These are phyloP conservation scores for Drosophila punjabiensis DNA, from an alignment of 1,140 invertebrate species.

Conservation along the genomic window DNA sequence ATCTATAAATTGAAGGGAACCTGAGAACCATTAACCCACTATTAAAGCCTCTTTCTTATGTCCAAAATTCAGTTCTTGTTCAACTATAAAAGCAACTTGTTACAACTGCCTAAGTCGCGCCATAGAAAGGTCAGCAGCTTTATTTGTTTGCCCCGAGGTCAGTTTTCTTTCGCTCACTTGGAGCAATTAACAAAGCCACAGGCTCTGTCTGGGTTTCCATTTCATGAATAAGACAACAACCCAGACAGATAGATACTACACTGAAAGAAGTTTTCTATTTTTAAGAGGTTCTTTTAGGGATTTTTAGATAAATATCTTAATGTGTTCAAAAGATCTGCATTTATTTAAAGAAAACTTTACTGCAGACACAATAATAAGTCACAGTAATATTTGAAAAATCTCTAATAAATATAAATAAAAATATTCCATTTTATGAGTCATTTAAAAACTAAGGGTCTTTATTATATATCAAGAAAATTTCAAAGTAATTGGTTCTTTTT, in stretches of 20 bases:
- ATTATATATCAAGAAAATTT: too few relatives aligned
- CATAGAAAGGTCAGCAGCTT: slow-evolving; percentile 28
- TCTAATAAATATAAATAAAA: too few relatives aligned
- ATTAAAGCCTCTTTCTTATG: not conserved
- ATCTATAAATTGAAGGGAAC: not conserved
- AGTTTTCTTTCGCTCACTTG: slow-evolving; percentile 18
- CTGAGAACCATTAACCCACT: not conserved
- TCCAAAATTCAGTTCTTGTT: slow-evolving; percentile 3
- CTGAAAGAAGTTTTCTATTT: not conserved
- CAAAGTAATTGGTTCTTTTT: not conserved
- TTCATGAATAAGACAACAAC: slow-evolving; percentile 43
- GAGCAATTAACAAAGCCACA: slow-evolving; percentile 47
- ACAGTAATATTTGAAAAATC: too few relatives aligned
- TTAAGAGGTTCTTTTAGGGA: not conserved
- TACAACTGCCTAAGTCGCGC: slow-evolving; percentile 3
- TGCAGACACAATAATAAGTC: too few relatives aligned
- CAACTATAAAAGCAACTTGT: slow-evolving; percentile 26
- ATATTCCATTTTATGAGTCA: too few relatives aligned
- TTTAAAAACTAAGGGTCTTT: too few relatives aligned
- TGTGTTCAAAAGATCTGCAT: not conserved
- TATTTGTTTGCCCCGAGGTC: slow-evolving; percentile 39
- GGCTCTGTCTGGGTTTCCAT: slow-evolving; percentile 45
- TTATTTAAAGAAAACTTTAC: too few relatives aligned
- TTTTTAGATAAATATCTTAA: not conserved
- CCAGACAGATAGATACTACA: slow-evolving; percentile 11